Evolutionary conservation across 2,113 vertebrate genomes (phyloP), one percentile per base, ranked within the genome.

Genomic region (Cavia aperea): DNA sequence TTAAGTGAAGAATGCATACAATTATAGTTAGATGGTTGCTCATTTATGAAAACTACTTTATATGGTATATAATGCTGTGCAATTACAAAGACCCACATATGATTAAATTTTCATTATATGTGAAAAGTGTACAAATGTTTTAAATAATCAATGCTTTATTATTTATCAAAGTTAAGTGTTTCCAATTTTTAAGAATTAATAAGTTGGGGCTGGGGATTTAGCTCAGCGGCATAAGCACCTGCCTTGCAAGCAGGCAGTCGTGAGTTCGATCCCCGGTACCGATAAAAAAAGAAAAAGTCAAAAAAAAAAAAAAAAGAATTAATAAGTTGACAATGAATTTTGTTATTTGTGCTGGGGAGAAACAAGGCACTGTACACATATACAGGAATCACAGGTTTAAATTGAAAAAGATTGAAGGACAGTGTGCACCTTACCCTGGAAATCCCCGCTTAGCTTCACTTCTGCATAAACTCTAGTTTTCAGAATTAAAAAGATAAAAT

Each of bases 401-500:
- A 39, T 2, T 83, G 49, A 94, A 86, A 89, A 82, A 33, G 54
- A 62, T n/a, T 72, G 24, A 66, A 51, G 81, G 82, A 91, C 70
- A 73, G 13, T 49, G 63, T 90, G n/a, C 7, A 39, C 43, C 92
- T 73, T 68, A 36, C n/a, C 36, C 73, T 82, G 95, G 95, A 96
- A 96, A 96, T 90, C 85, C 95, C 95, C 93, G 58, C 36, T 51
- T 36, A 62, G 77, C 79, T 82, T 56, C 60, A 94, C 88, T 89
- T 96, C 92, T 94, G 86, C 33, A 85, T 26, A 31, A 86, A 66
- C 29, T 85, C 29, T 86, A 51, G 75, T 90, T 92, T 96, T 85
- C 77, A 95, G 86, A 94, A 92, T 77, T 49, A 21, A 83, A 95
- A 92, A 93, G 89, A 91, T 96, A 89, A 88, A 82, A 83, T 79